phyloP scores from a whole-genome alignment of 1,140 invertebrate species.

The Propsilocerus akamusi region DNA sequence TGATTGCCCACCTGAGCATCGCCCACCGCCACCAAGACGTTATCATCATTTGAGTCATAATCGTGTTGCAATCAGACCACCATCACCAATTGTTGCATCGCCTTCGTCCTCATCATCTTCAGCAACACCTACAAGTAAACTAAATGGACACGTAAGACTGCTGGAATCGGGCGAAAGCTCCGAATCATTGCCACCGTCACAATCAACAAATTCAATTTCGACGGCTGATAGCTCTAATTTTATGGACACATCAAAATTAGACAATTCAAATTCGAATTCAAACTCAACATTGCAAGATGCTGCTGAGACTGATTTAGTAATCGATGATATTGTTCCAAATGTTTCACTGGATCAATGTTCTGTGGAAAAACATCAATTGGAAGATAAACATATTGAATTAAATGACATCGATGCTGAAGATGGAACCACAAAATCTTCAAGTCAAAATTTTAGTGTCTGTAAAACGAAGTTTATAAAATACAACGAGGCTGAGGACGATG shows the following conservation, averaged over 20 bases:
- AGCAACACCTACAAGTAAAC: background rate
- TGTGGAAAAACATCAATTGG: background rate
- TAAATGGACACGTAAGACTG: background rate
- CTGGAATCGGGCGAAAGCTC: background rate
- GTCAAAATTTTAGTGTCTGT: background rate
- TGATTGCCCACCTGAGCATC: background rate
- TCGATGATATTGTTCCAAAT: background rate
- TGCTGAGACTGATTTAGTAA: background rate
- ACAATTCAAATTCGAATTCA: background rate
- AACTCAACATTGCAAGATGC: background rate
- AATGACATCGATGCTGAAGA: background rate
- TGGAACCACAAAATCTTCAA: background rate
- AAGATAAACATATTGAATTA: background rate
- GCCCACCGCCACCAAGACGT: background rate
- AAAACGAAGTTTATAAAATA: background rate
- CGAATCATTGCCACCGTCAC: conserved; percentile 5
- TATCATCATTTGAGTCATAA: background rate
- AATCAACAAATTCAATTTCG: conserved; percentile 3
- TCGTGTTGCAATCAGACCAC: background rate
- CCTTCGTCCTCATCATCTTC: background rate
- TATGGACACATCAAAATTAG: background rate
- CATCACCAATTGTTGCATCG: background rate
- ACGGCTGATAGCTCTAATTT: background rate
- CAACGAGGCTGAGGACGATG: background rate
- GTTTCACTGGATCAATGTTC: background rate